Percentiles rank a stretch among this genome's conserved stretches.
Evolutionary conservation across 1,140 invertebrate species (phyloP).

Genomic region (Aphelinus atriplicis): DNA sequence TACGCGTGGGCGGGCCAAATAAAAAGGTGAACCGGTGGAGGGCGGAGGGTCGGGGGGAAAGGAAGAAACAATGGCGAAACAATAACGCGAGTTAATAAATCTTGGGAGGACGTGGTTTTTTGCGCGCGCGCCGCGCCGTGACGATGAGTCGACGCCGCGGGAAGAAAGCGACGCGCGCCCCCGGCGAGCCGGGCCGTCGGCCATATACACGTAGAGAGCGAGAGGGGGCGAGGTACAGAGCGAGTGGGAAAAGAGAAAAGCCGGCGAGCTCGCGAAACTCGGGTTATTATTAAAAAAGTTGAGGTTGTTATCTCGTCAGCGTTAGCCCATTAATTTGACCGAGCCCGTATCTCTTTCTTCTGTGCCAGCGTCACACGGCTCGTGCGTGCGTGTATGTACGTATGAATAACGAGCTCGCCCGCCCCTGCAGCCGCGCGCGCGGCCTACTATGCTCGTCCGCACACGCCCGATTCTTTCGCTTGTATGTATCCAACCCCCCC

Average conservation of each 20-base stretch:
- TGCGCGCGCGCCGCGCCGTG: background rate
- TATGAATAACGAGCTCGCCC: conserved; percentile 5
- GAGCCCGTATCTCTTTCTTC: conserved; percentile 27
- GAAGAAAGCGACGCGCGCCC: conserved; percentile 4
- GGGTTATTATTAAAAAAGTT: conserved; percentile 57
- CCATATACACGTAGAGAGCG: background rate
- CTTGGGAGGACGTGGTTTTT: conserved; percentile 23
- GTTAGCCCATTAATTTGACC: conserved; percentile 51
- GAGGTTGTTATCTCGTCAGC: conserved; percentile 47
- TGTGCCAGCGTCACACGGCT: background rate
- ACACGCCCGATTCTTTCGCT: too few species aligned
- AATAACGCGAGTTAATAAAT: conserved; percentile 35
- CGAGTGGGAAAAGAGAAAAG: conserved; percentile 30
- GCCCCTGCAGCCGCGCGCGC: too few species aligned
- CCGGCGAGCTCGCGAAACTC: background rate
- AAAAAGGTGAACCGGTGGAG: too few species aligned
- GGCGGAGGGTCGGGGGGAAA: background rate
- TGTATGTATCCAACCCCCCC: too few species aligned
- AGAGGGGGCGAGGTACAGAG: background rate
- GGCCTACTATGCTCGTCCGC: too few species aligned
- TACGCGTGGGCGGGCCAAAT: too few species aligned
- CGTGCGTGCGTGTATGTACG: background rate
- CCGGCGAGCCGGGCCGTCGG: background rate
- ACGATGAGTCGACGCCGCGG: conserved; percentile 1
- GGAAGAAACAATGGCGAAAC: conserved; percentile 27